phyloP scores from a whole-genome alignment of 1,140 invertebrate genomes.

The Maniola jurtina region DNA sequence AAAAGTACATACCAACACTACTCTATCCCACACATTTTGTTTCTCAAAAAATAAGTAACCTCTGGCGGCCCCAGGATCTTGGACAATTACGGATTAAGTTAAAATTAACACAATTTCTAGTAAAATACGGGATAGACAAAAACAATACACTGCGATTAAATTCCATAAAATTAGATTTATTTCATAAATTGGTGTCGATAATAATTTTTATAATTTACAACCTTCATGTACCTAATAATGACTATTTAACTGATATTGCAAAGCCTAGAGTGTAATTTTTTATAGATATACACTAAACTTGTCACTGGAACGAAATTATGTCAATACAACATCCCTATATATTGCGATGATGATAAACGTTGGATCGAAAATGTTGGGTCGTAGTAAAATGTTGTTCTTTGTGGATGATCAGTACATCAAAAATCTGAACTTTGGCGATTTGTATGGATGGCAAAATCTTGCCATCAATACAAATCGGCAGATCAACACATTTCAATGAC shows the following conservation, averaged over 20 bases:
- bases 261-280: neutral
- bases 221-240: neutral
- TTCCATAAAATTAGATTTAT: conserved; percentile 16
- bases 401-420: too few species aligned
- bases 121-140: neutral
- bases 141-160: conserved; percentile 1
- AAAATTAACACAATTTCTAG: neutral
- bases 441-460: too few species aligned
- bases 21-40: too few species aligned
- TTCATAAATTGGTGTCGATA: conserved; percentile 14
- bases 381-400: too few species aligned
- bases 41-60: too few species aligned
- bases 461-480: too few species aligned
- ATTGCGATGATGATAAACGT: too few species aligned
- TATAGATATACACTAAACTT: neutral
- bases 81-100: neutral
- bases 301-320: neutral
- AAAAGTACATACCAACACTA: too few species aligned
- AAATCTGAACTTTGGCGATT: too few species aligned
- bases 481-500: neutral
- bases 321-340: too few species aligned
- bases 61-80: too few species aligned
- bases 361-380: too few species aligned
- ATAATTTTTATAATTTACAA: conserved; percentile 7
- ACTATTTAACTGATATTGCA: conserved; percentile 4